Evolutionary conservation across 2,797 vertebrate species (phyloP), one percentile per base, ranked within the genome.

Genomic region (Choloepus didactylus): DNA sequence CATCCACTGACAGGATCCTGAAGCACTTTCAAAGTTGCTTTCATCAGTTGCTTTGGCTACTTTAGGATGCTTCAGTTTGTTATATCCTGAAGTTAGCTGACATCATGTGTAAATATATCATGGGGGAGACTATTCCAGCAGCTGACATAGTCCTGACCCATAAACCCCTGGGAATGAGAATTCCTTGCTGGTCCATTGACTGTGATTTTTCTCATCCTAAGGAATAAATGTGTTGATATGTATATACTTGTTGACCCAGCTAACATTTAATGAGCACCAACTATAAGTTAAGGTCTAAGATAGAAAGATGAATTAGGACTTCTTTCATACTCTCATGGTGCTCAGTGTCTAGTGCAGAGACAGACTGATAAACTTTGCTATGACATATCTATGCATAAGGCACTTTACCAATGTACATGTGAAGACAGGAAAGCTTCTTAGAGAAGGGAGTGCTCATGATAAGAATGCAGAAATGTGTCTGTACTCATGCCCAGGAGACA

Each of bases 21-120:
- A 87, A 90, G 64, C 64, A 59, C 11, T 70, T 84, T 87, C 69
- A 91, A 49, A 49, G 46, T 49, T 49, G 46, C 46, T 49, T 49
- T 49, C 94, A 70, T 95, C 5, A 66, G 64, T 73, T 87, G 79
- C 41, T 92, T 84, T 88, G 75, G 82, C 35, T 60, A 54, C 75
- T 90, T 85, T 64, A 67, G 79, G n/a, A 49, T 51, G 77, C 70
- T 49, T 86, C 70, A 35, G 16, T 90, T 97, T 76, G 46, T 79
- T 93, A 73, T 41, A 75, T 38, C 46, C 77, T 98, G 94, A 96
- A 97, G 85, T 14, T 87, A 97, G 21, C 66, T 96, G 96, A 92
- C 92, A 97, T 73, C 89, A 86, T 44, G 25, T 14, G n/a, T 54
- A 56, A 95, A 73, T 87, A 66, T 67, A 79, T 91, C 56, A 38